Evolutionary conservation across 2,888 invertebrate species (phyloP).

Genomic region (Drosophila peninsularis): DNA sequence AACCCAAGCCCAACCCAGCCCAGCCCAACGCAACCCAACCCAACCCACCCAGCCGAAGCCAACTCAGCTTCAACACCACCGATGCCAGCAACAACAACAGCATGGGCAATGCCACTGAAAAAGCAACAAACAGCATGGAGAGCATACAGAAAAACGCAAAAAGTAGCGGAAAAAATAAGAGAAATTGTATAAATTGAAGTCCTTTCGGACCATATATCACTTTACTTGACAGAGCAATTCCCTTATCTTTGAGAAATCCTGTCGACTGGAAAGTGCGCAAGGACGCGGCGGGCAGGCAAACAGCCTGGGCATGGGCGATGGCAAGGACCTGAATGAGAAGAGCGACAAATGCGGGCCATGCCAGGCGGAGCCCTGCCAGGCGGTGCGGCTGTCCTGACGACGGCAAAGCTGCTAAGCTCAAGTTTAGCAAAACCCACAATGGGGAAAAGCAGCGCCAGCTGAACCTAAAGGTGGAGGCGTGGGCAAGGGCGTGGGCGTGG

Average conservation of each 20-base stretch:
- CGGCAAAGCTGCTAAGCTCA: slow-evolving; percentile 78
- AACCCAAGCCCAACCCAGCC: slow-evolving; percentile 42
- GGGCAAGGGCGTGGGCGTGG: slow-evolving; percentile 54
- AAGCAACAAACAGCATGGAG: slow-evolving; percentile 62
- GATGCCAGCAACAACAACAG: slow-evolving; percentile 33
- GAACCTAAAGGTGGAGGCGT: slow-evolving; percentile 33
- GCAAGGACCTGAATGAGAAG: slow-evolving; percentile 52
- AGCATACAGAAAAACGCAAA: slow-evolving; percentile 78
- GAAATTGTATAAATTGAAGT: slow-evolving; percentile 85
- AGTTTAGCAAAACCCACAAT: slow-evolving; percentile 80
- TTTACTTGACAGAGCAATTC: slow-evolving; percentile 89
- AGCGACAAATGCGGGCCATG: slow-evolving; percentile 73
- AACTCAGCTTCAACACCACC: slow-evolving; percentile 50
- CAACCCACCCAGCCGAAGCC: too few species aligned
- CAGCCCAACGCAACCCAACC: too few species aligned
- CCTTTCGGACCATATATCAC: slow-evolving; percentile 88
- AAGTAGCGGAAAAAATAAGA: slow-evolving; percentile 82
- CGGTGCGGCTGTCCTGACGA: slow-evolving; percentile 38
- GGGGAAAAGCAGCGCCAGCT: slow-evolving; percentile 43
- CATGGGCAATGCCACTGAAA: slow-evolving; percentile 43
- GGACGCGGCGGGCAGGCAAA: slow-evolving; percentile 60
- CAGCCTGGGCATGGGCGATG: slow-evolving; percentile 24
- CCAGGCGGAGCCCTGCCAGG: slow-evolving; percentile 8
- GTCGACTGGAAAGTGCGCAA: slow-evolving; percentile 84
- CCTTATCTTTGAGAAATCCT: slow-evolving; percentile 86